Evolutionary conservation across 2,797 vertebrate genomes (phyloP), one percentile per base, ranked within the genome.

Genomic region (Spinibarbus caldwelli): DNA sequence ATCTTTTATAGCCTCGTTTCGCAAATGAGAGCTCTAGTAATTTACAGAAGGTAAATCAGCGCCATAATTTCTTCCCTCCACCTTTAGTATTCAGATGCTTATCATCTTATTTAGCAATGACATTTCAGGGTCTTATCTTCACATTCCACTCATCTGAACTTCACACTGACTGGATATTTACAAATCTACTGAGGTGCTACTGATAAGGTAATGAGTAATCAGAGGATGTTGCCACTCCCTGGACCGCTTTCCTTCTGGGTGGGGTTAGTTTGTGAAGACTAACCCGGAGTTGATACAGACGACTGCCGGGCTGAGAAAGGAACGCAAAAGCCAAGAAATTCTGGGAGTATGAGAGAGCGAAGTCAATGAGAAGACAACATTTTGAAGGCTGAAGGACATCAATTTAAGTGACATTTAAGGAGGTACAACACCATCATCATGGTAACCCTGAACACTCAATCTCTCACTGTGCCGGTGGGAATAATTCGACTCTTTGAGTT

Each of bases 401-500:
- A 14, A 29, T 80, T 70, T 68, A 52, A 45, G 26, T 38, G 57
- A 68, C n/a, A 23, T 31, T 67, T 47, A 15, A 80, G 17, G n/a
- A 59, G 23, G 7, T n/a, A 57, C 54, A 23, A 8, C 31, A 10
- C 8, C 17, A 11, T 76, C 52, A 87, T 45, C 3, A 86, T 94
- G 89, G 23, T 73, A 0, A 21, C 15, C 0, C 84, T 96, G 82
- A 92, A 96, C 72, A 23, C 91, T 0, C 90, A 64, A 9, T 80
- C 92, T 3, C 66, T 95, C 66, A 93, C 89, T 26, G 80, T 87
- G 59, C 94, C 94, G 0, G 88, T 93, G 85, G 93, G 96, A 80
- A 92, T 97, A 2, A 0, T 97, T 66, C 94, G 97, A 4, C 87
- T 95, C 29, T 47, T 93, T 0, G 94, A 95, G 6, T 4, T 93